phyloP scores from a whole-genome alignment of 2,113 vertebrate species.

The Argyrosomus japonicus region DNA sequence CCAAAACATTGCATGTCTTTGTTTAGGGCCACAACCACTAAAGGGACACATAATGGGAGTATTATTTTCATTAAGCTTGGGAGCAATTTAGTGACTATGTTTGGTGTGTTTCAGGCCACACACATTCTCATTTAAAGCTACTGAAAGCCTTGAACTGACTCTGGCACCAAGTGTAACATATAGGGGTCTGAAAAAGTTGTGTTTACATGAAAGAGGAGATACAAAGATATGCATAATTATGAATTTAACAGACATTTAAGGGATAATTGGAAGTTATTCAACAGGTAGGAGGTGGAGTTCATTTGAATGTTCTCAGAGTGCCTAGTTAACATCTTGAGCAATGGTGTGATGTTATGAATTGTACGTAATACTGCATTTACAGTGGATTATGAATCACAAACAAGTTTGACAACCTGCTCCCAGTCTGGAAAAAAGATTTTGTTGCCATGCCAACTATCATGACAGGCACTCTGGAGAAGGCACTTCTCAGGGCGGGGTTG shows the following conservation, averaged over 20 bases:
- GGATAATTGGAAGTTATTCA: not conserved
- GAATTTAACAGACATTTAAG: not conserved
- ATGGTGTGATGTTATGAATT: not conserved
- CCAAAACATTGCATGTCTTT: slow-evolving; percentile 13
- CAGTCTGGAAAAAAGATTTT: slow-evolving; percentile 2
- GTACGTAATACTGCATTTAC: not conserved
- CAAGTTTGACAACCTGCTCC: slow-evolving; percentile 35
- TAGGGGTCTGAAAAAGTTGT: not conserved
- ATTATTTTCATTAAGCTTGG: not conserved
- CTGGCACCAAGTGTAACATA: not conserved
- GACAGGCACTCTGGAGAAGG: not conserved
- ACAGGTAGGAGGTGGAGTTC: not conserved
- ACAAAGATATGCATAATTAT: not conserved
- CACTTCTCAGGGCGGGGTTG: slow-evolving; percentile 21
- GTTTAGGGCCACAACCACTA: not conserved
- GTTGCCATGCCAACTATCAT: slow-evolving; percentile 9
- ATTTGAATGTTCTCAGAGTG: not conserved
- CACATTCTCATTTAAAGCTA: not conserved
- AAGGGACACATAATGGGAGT: not conserved
- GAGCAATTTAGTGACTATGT: not conserved
- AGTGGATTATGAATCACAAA: slow-evolving; percentile 51
- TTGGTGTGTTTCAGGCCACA: slow-evolving; percentile 19
- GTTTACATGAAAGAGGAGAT: not conserved
- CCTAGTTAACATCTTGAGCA: not conserved
- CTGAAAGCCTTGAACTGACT: not conserved